Base-by-base conservation (phyloP, 2,888 invertebrate genomes). In the Mesorhabditis belari region DNA sequence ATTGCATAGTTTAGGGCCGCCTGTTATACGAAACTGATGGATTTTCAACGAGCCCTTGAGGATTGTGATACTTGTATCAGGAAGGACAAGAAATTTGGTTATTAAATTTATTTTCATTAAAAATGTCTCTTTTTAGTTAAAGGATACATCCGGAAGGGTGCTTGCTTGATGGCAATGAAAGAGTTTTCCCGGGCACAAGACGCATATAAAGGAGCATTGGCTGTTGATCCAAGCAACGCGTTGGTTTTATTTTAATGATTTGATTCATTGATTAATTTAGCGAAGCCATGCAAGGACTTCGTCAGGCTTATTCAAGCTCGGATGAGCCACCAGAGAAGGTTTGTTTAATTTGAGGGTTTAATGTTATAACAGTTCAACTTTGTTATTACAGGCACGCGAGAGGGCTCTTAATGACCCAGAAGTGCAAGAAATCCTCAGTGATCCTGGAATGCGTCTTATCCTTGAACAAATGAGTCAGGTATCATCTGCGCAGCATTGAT, bases 361-460 rank as follows among this genome's bases (percentile, higher is more conserved):
- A 35, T 49, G 55, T 61, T 35, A 24, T 44, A 26, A 17, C 27
- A n/a, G n/a, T n/a, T n/a, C n/a, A n/a, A n/a, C n/a, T n/a, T n/a
- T 17, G 24, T 27, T 24, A 21, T 55, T 58, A 24, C 56, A 67
- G 66, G 74, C 77, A 19, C 68, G 77, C 24, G 77, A 93, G 81
- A 87, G 92, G 69, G 96, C 96, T 0, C 91, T 98, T 91, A 87
- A 87, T 17, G 95, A 99, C 85, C 98, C 98, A 0, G 98, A 99
- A 82, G 89, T 99, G 27, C 95, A 96, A 82, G 86, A 88, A 75
- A 99, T 99, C 80, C 87, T 99, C 5, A 87, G 90, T 72, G 98
- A 99, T 84, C 98, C 98, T 0, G 94, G 94, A 23, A 99, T 99
- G 98, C 87, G 95, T 75, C 86, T 96, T 82, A 96, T 99, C 78